Base-by-base conservation (phyloP, 2,113 vertebrate genomes). In the Chaenocephalus aceratus region DNA sequence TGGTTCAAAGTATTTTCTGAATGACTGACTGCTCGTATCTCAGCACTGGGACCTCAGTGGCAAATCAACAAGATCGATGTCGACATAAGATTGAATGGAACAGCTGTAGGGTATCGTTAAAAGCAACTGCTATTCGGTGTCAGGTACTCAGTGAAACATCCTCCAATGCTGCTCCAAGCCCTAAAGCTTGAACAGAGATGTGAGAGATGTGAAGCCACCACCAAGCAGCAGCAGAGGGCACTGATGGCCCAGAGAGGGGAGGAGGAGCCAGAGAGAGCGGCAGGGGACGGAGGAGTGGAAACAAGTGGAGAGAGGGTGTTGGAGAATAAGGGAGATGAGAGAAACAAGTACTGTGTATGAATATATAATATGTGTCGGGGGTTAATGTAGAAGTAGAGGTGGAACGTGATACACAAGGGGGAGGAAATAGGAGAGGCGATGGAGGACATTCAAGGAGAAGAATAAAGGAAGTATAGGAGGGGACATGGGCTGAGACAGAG, bases 141-240 rank as follows among this genome's bases (percentile, higher is more conserved):
- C 48, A 60, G 66, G 8, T 48, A 12, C 48, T 72, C 74, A 41
- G 56, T 52, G 6, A 66, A 66, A 13, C 45, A 16, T 7, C 1
- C 11, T 23, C 44, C 12, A n/a, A 7, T 26, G 18, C 6, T 18
- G 63, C 36, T 6, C 1, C 7, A 41, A 41, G 36, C n/a, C 15
- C 10, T 21, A 57, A 60, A 16, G 10, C 44, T 4, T 4, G 0
- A 51, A 34, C 14, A 34, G 4, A 7, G 67, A 44, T 75, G 72
- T 79, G 56, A 34, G 4, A 7, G 67, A 44, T 75, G 72, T 79
- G 56, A 78, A 1, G 58, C 84, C 53, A n/a, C n/a, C 36, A 41
- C 46, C 23, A 46, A 69, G 73, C 91, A 91, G 87, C 84, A 91
- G 91, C 84, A 91, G 91, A 90, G 91, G 91, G 89, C 88, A 80